Base-by-base conservation (phyloP, 2,797 vertebrate genomes). In the Botia almorhae region DNA sequence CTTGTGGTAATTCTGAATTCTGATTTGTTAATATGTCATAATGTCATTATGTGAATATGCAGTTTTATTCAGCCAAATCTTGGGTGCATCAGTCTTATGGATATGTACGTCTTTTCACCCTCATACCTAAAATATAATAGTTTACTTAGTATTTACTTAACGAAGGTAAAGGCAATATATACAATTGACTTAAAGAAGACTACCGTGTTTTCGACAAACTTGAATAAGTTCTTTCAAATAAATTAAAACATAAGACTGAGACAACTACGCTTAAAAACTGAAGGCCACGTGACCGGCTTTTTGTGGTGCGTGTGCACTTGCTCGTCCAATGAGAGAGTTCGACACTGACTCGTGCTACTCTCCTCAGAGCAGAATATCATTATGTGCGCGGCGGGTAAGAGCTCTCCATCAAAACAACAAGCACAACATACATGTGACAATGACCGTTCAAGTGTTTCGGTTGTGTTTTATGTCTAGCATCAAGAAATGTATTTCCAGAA, bases 311-410 rank as follows among this genome's bases (percentile, higher is more conserved):
- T 50, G 29, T 50, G 67, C 0, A 7, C 36, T 21, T 7, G 33
- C 0, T 68, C 61, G 60, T 11, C 84, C 84, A 83, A 83, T 85
- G 7, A 14, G 2, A 55, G 46, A 17, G 16, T 7, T 7, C 65
- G 21, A 51, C 80, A 60, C 77, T 83, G 78, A 14, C 33, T 21
- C 0, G 0, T 36, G 10, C 16, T 10, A n/a, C 55, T 69, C 58
- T 51, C 55, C 50, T 53, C 56, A 43, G 33, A 48, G 56, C 21
- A n/a, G 64, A 26, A 39, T 56, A 19, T 33, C 21, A 33, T 43
- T 43, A 43, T 51, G 29, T 23, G 33, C 39, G n/a, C 43, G 68
- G 60, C 65, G 19, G 71, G 78, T 80, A 60, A 80, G 73, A 78
- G 50, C 69, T 60, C 39, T 48, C 2, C 23, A 53, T 53, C 48